Evolutionary conservation across 2,113 vertebrate genomes (phyloP).

Genomic region (Tachuris rubrigastra): DNA sequence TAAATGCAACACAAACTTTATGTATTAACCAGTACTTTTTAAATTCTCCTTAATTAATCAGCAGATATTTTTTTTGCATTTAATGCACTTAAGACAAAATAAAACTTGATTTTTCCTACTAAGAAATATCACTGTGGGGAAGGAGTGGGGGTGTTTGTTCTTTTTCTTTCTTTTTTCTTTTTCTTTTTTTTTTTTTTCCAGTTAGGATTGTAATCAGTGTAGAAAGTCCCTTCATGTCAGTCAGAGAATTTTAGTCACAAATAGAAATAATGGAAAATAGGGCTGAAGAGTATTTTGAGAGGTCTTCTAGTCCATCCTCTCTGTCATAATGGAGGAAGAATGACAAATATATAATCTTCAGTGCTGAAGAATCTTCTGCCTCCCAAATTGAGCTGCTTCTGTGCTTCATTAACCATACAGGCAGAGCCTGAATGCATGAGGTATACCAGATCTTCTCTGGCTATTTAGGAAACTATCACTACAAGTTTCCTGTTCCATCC

Average conservation of each 20-base stretch:
- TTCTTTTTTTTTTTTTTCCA: neutral
- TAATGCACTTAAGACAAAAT: neutral
- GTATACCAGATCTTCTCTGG: neutral
- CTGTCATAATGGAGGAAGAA: neutral
- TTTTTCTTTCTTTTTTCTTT: neutral
- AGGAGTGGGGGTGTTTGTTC: no score
- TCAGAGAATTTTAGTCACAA: neutral
- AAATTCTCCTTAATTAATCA: neutral
- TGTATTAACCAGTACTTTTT: neutral
- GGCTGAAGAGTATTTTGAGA: neutral
- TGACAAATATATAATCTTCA: neutral
- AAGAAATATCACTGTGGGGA: neutral
- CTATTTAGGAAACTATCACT: neutral
- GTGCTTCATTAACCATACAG: neutral
- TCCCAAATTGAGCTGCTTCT: neutral
- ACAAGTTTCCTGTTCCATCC: neutral
- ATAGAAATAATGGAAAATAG: neutral
- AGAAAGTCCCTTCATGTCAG: neutral
- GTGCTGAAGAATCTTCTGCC: neutral
- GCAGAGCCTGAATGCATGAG: neutral
- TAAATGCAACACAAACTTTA: neutral
- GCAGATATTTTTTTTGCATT: neutral
- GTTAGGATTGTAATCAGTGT: neutral
- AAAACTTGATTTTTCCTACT: neutral
- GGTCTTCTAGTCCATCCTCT: neutral